A percentile compares a stretch with the other conserved stretches of the same genome.
phyloP scores from a whole-genome alignment of 2,888 invertebrate species.

The Imbricaverruca yamaguchii region DNA sequence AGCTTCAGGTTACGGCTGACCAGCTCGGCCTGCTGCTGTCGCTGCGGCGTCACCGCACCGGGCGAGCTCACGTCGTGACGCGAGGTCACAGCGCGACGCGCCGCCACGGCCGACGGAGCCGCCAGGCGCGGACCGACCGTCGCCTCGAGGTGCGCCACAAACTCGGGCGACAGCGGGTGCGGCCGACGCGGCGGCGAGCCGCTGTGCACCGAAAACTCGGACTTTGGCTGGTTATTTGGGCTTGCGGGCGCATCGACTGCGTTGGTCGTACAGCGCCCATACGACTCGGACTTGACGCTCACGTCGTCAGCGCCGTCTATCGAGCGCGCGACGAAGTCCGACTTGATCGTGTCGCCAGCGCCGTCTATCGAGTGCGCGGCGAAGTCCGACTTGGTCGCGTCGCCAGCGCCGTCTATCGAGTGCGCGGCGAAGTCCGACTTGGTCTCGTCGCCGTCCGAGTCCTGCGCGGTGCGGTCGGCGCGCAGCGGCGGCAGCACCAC shows the following conservation, averaged over 20 bases:
- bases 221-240: too few relatives aligned
- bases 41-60: too few relatives aligned
- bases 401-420: background rate
- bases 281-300: background rate
- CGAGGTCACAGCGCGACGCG: too few relatives aligned
- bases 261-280: too few relatives aligned
- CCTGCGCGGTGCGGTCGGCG: background rate
- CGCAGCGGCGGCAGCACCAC: slow-evolving; percentile 34
- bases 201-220: too few relatives aligned
- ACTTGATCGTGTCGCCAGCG: background rate
- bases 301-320: background rate
- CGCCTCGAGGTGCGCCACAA: background rate
- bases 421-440: background rate
- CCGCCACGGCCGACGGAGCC: background rate
- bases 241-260: too few relatives aligned
- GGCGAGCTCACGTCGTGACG: too few relatives aligned
- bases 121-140: background rate
- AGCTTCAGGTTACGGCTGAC: slow-evolving; percentile 5
- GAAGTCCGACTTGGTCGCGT: background rate
- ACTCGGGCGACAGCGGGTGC: too few relatives aligned
- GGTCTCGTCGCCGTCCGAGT: background rate
- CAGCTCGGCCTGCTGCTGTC: background rate
- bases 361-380: background rate
- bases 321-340: background rate
- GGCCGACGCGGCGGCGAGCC: too few relatives aligned